Evolutionary conservation across 1,140 invertebrate genomes (phyloP), one percentile per base, ranked within the genome.

Genomic region (Apis florea): DNA sequence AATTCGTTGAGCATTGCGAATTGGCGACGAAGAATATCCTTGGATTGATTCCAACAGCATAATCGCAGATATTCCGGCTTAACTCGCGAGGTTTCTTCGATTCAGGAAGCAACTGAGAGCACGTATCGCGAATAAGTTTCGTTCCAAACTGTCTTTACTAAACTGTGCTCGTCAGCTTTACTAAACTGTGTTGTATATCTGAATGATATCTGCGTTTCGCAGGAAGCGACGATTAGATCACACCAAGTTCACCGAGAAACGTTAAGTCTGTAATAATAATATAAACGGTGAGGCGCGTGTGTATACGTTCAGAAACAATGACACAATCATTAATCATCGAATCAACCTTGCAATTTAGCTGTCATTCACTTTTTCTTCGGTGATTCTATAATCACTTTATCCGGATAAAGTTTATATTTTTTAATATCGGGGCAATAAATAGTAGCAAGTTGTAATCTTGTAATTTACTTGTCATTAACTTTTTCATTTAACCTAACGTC

Each of bases 121-220:
- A 40, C 5, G 31, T 3, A 17, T 66, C 19, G 63, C 3, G 11
- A 66, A 66, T 66, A 40, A 40, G 40, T 47, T 40, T 21, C 31
- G 31, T 40, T 40, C 19, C 19, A 21, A 21, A n/a, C n/a, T 6
- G 31, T 66, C n/a, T 66, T 66, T 66, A 40, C 21, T 6, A 40
- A 47, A n/a, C 21, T 47, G 21, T 8, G 26, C 10, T 8, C 64
- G 12, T 66, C 64, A 9, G 31, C 10, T 0, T 31, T 31, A 31
- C n/a, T n/a, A n/a, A n/a, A n/a, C n/a, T n/a, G n/a, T 47, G 13
- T 66, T 47, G 13, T 47, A 67, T 67, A 47, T n/a, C 19, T 13
- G n/a, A n/a, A 47, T 3, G 40, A 0, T 1, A 31, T 0, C 13
- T 19, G 0, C 11, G n/a, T n/a, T 47, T 47, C 0, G 5, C 19